Conservation (phyloP, 2,797 vertebrate genomes). For the Bovichtus variegatus region DNA sequence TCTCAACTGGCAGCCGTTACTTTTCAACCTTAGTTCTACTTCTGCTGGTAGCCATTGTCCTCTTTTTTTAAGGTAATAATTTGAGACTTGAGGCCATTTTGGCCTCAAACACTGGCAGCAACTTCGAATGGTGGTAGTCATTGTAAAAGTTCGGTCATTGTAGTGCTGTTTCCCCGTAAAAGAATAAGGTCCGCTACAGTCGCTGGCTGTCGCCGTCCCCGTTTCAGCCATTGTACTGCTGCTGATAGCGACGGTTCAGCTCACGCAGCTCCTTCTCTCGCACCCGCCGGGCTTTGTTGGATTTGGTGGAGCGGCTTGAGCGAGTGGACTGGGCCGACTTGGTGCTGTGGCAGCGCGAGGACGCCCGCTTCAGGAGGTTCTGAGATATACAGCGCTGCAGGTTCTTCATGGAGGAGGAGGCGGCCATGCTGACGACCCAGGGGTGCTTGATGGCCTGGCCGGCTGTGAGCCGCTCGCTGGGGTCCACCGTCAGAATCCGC, state of each 20-base stretch:
- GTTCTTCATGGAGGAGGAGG: slow-evolving; percentile 99
- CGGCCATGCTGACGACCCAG: slow-evolving; percentile 98
- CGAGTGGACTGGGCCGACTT: slow-evolving; percentile 97
- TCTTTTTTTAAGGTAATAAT: slow-evolving; percentile 18
- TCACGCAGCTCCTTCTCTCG: slow-evolving; percentile 95
- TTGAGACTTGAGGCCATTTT: slow-evolving; percentile 5
- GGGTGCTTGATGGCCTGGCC: slow-evolving; percentile 97
- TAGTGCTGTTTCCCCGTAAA: slow-evolving; percentile 19
- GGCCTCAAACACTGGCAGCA: slow-evolving; percentile 8
- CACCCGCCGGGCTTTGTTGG: slow-evolving; percentile 94
- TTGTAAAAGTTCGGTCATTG: slow-evolving; percentile 8
- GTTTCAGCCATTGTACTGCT: slow-evolving; percentile 94
- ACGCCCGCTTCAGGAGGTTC: slow-evolving; percentile 97
- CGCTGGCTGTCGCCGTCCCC: fast-evolving
- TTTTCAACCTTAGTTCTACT: slow-evolving; percentile 3
- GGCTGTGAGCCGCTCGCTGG: slow-evolving; percentile 92
- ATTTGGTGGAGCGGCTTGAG: slow-evolving; percentile 96
- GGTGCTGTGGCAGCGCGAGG: slow-evolving; percentile 98
- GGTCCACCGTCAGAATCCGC: slow-evolving; percentile 95
- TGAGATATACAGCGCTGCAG: slow-evolving; percentile 98
- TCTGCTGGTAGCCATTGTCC: slow-evolving; percentile 6
- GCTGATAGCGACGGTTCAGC: slow-evolving; percentile 97
- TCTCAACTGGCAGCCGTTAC: slow-evolving; percentile 29
- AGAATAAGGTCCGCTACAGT: not conserved
- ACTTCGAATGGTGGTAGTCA: not conserved